A percentile compares a stretch with the other conserved stretches of the same genome.
phyloP scores from a whole-genome alignment of 1,140 invertebrate species.

The Wasmannia auropunctata region DNA sequence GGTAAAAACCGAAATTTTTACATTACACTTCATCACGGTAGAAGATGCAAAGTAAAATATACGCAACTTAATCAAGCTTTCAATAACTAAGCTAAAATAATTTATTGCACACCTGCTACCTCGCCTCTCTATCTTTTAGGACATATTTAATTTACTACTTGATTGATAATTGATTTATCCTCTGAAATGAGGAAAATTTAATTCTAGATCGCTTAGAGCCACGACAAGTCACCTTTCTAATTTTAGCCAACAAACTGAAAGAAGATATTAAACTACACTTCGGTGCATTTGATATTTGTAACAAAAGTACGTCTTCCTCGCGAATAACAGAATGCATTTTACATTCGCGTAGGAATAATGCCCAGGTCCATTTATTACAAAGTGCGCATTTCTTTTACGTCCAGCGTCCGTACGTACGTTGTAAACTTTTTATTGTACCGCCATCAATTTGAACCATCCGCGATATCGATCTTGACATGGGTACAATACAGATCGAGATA shows the following conservation, averaged over 20 bases:
- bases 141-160: not conserved
- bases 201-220: not conserved
- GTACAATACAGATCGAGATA: not conserved
- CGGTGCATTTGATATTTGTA: not conserved
- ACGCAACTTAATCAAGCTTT: not conserved
- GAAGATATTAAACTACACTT: not conserved
- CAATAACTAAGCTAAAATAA: conserved; percentile 20
- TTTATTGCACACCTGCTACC: not conserved
- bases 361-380: conserved; percentile 8
- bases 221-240: not conserved
- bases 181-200: not conserved
- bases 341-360: conserved; percentile 22
- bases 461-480: conserved; percentile 36
- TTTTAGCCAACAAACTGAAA: not conserved
- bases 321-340: conserved; percentile 23
- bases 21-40: not conserved
- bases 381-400: conserved; percentile 24
- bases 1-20: conserved; percentile 2
- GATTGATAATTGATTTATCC: not conserved
- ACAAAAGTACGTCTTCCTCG: not conserved
- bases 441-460: conserved; percentile 25
- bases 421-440: conserved; percentile 32
- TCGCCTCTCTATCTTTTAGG: not conserved
- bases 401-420: not conserved
- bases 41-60: conserved; percentile 1